Percentiles rank a stretch among this genome's conserved stretches.
phyloP scores from a whole-genome alignment of 2,888 invertebrate genomes.

The Perdita meconis region DNA sequence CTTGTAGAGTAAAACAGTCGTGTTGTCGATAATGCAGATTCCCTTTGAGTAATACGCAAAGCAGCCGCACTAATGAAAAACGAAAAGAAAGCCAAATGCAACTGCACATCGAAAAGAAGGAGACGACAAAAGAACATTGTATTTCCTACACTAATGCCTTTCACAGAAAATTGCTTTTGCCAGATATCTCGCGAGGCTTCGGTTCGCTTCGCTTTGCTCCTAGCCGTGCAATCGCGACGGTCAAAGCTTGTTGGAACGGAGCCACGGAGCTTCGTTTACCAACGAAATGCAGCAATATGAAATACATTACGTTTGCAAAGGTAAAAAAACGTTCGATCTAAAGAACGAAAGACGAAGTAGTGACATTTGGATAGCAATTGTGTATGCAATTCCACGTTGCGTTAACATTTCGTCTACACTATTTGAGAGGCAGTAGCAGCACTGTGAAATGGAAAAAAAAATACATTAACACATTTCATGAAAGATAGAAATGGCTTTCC shows the following conservation, averaged over 20 bases:
- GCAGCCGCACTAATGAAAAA: background rate
- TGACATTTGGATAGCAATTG: background rate
- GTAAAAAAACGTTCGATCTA: slow-evolving; percentile 61
- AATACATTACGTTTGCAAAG: slow-evolving; percentile 69
- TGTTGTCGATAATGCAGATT: slow-evolving; percentile 44
- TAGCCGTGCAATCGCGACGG: slow-evolving; percentile 67
- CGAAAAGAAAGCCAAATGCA: slow-evolving; percentile 32
- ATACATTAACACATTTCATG: no score
- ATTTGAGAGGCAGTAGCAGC: background rate
- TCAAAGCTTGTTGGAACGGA: slow-evolving; percentile 78
- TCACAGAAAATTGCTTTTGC: slow-evolving; percentile 69
- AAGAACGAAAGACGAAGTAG: slow-evolving; percentile 28
- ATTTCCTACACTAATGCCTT: slow-evolving; percentile 63
- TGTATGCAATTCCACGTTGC: background rate
- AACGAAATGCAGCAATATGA: slow-evolving; percentile 75
- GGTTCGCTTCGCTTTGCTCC: slow-evolving; percentile 55
- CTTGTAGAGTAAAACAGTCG: no score
- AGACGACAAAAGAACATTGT: slow-evolving; percentile 39
- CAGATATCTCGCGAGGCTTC: slow-evolving; percentile 65
- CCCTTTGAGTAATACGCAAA: background rate
- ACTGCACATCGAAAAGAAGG: slow-evolving; percentile 46
- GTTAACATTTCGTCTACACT: background rate
- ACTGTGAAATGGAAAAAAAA: no score
- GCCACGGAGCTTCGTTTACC: slow-evolving; percentile 72
- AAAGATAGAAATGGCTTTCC: no score